phyloP scores from a whole-genome alignment of 2,113 vertebrate genomes.

The Puffinus mauretanicus region DNA sequence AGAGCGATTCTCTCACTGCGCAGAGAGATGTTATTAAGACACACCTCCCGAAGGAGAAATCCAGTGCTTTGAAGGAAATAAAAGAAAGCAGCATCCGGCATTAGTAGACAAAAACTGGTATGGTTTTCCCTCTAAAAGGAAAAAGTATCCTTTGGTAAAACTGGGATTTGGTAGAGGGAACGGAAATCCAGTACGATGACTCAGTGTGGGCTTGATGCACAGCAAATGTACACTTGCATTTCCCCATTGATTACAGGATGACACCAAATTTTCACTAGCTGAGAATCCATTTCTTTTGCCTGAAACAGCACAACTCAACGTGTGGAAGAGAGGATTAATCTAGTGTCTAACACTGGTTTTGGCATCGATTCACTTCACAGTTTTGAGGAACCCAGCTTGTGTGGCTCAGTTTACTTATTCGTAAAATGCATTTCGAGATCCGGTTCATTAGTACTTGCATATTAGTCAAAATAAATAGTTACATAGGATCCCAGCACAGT shows the following conservation, averaged over 20 bases:
- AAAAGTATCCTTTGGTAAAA: neutral
- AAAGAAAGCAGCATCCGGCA: neutral
- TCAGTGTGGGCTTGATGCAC: neutral
- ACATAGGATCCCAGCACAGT: neutral
- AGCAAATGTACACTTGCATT: neutral
- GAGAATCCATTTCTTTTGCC: neutral
- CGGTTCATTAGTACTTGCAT: neutral
- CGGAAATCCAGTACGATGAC: accelerated
- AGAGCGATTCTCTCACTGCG: neutral
- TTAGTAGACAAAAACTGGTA: neutral
- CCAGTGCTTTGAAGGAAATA: neutral
- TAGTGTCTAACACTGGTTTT: neutral
- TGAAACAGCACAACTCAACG: neutral
- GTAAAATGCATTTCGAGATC: neutral
- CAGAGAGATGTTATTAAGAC: neutral
- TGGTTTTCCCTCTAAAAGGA: neutral
- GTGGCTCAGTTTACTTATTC: neutral
- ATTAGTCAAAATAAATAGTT: neutral
- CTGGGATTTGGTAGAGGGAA: neutral
- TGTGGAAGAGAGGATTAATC: neutral
- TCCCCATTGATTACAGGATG: neutral
- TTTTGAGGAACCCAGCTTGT: neutral
- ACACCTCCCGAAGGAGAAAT: neutral
- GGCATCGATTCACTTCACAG: neutral
- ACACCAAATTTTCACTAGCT: neutral